A percentile compares a stretch with the other conserved stretches of the same genome.
These are phyloP conservation scores for Brachyrhaphis roseni DNA, from an alignment of 2,797 vertebrate species.

Conservation along the genomic window DNA sequence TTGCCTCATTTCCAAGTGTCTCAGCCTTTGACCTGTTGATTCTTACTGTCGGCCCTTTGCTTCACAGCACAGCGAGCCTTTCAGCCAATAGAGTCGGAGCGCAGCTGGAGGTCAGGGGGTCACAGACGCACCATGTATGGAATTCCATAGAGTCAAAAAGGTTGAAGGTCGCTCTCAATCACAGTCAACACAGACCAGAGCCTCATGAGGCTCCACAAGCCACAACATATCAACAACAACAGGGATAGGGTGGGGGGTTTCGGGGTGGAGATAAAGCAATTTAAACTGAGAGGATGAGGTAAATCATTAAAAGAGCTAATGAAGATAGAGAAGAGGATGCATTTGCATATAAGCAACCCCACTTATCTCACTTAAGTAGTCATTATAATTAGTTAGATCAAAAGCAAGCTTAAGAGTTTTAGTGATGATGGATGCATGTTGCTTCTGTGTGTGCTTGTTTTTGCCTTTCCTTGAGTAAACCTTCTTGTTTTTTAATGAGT, in stretches of 20 bases:
- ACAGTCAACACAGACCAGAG: constrained; percentile 57
- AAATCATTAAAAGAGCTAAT: constrained; percentile 11
- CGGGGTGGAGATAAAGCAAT: constrained; percentile 8
- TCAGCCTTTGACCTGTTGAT: constrained; percentile 70
- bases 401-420: constrained; percentile 3
- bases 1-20: constrained; percentile 73
- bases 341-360: constrained; percentile 3
- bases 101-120: constrained; percentile 63
- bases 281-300: background rate
- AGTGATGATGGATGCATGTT: background rate
- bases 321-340: constrained; percentile 5
- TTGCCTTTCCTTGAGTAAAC: background rate
- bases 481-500: background rate
- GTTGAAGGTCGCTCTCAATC: constrained; percentile 74
- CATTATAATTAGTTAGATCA: constrained; percentile 12
- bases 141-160: constrained; percentile 75
- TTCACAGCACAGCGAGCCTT: constrained; percentile 61
- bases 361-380: background rate
- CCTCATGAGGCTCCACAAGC: constrained; percentile 48
- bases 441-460: background rate
- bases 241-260: background rate
- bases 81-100: constrained; percentile 73
- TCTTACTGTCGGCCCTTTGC: constrained; percentile 69
- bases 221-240: constrained; percentile 52
- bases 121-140: constrained; percentile 72